Conservation (phyloP, 2,113 vertebrate genomes). For the Etheostoma cragini region DNA sequence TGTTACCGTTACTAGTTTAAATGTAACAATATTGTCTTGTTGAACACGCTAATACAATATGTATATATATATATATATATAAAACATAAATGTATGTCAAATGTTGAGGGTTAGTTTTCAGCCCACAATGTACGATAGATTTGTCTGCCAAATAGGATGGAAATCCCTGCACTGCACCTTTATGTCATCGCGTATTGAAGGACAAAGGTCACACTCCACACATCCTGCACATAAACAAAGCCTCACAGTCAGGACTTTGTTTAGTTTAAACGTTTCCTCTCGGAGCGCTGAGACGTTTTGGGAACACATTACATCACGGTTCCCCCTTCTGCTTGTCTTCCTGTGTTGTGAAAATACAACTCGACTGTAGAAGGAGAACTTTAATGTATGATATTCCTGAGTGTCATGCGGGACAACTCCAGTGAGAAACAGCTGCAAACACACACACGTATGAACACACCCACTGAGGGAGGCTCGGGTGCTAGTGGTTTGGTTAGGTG, state of each 20-base stretch:
- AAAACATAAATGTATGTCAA: not conserved
- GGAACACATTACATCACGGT: constrained; percentile 58
- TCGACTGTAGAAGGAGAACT: constrained; percentile 50
- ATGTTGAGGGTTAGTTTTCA: constrained; percentile 20
- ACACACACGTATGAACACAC: constrained; percentile 51
- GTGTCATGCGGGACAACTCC: constrained; percentile 55
- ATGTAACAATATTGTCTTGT: not conserved
- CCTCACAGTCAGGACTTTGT: constrained; percentile 64
- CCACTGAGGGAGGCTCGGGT: constrained; percentile 29
- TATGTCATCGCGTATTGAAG: constrained; percentile 44
- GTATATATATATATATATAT: no score
- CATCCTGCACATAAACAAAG: constrained; percentile 71
- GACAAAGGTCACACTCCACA: constrained; percentile 63
- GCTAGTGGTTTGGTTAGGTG: constrained; percentile 54
- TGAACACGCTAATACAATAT: not conserved
- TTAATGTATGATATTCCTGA: constrained; percentile 60
- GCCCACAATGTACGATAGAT: not conserved
- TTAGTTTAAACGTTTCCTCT: constrained; percentile 67
- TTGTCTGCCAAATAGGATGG: constrained; percentile 15
- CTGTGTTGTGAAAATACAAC: constrained; percentile 65
- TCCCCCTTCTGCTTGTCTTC: constrained; percentile 50
- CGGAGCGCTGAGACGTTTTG: constrained; percentile 42
- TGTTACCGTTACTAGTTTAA: not conserved
- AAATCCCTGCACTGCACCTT: constrained; percentile 50
- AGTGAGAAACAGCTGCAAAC: constrained; percentile 64